Evolutionary conservation across 2,888 invertebrate species (phyloP), one percentile per base, ranked within the genome.

Genomic region (Alentia gelatinosa): DNA sequence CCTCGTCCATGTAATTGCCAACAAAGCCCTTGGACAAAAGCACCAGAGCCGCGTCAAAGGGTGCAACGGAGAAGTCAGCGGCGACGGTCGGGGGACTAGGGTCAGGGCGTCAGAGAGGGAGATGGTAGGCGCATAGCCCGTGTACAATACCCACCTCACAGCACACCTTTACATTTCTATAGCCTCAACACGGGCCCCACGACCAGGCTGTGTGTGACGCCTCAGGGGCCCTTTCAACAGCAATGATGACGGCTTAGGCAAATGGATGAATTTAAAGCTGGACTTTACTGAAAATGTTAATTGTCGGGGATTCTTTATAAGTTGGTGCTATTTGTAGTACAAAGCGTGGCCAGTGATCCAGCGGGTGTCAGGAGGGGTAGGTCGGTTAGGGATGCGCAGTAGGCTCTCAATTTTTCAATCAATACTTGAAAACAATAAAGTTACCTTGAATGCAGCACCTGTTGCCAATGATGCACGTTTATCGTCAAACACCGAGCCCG

Each of bases 1-100:
- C n/a, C 47, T 5, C 26, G 86, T 12, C n/a, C 86, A 42, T 42
- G 86, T 42, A 86, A 86, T 86, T 40, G 86, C 1, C 0, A 19
- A 86, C 86, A 86, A 86, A 86, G 35, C 12, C 9, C 9, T 4
- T n/a, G n/a, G 19, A 79, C 79, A 79, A 79, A 79, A n/a, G 79
- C 35, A 5, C n/a, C 15, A 63, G n/a, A 26, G n/a, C 15, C 15
- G 63, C 9, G 63, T 63, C 63, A 63, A 63, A 63, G 26, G 63
- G 63, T 5, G 39, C 7, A 39, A 37, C 37, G 26, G 79, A 26
- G 35, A 35, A 15, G 37, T 37, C 30, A n/a, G 79, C 35, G 35
- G 7, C 12, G 12, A 9, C 7, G 7, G 30, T 15, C 74, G 7
- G 74, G 74, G 47, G 47, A 19, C 9, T 47, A 19, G 47, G 47